A percentile compares a stretch with the other conserved stretches of the same genome.
These are phyloP conservation scores for Drosophila nr. perissopoda DNA, from an alignment of 2,888 invertebrate species.

Conservation along the genomic window DNA sequence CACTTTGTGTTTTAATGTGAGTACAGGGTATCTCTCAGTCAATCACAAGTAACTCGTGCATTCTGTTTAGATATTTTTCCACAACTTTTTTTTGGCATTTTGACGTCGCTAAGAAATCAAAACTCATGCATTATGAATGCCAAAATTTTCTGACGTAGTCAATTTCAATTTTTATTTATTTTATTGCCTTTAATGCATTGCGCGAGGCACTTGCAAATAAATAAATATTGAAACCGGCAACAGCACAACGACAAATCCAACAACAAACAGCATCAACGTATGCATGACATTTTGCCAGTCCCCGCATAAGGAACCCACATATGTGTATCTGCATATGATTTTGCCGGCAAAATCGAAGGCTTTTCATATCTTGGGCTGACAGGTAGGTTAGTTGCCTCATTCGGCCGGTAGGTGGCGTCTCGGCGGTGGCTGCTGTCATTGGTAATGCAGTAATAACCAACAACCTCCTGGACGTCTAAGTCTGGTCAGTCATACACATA, in stretches of 20 bases:
- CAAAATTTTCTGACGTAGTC: conserved; percentile 80
- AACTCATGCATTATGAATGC: conserved; percentile 83
- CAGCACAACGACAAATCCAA: conserved; percentile 12
- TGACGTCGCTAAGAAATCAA: conserved; percentile 75
- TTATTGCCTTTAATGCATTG: conserved; percentile 79
- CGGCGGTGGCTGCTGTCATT: conserved; percentile 63
- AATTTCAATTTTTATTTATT: conserved; percentile 81
- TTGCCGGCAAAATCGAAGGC: conserved; percentile 51
- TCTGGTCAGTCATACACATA: conserved; percentile 45
- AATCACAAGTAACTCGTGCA: not conserved
- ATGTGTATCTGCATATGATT: conserved; percentile 60
- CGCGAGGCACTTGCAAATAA: conserved; percentile 73
- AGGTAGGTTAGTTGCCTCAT: conserved; percentile 73
- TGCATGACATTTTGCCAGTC: conserved; percentile 63
- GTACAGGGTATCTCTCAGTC: conserved; percentile 18
- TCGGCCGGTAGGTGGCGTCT: conserved; percentile 75
- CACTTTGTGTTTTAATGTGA: no score
- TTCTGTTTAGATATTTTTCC: conserved; percentile 21
- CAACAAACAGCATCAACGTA: conserved; percentile 43
- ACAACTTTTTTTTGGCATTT: conserved; percentile 24
- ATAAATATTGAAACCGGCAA: conserved; percentile 68
- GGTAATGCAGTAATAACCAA: conserved; percentile 65
- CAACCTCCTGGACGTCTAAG: conserved; percentile 50
- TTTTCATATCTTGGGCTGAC: conserved; percentile 68
- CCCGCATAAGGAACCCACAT: conserved; percentile 62